Conservation (phyloP, 2,797 vertebrate genomes). For the Crax fasciolata region DNA sequence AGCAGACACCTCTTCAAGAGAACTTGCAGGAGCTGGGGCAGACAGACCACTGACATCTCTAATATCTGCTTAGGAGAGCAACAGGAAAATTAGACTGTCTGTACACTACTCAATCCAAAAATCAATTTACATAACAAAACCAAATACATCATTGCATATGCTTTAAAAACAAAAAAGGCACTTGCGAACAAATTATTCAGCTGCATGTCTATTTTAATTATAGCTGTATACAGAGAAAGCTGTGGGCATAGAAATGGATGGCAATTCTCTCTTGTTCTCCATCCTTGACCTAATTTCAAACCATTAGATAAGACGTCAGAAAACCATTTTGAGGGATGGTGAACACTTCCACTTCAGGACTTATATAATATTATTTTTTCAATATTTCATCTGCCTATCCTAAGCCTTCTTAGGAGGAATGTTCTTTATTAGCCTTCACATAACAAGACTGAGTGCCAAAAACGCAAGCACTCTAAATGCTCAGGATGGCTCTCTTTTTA, state of each 20-base stretch:
- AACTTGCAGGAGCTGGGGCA: not conserved
- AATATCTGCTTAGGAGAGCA: not conserved
- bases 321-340: slow-evolving; percentile 25
- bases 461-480: slow-evolving; percentile 20
- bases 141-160: not conserved
- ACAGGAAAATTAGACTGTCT: slow-evolving; percentile 26
- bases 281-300: slow-evolving; percentile 49
- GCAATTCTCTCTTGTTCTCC: not conserved
- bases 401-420: slow-evolving; percentile 26
- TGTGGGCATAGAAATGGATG: not conserved
- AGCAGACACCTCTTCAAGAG: not conserved
- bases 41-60: not conserved
- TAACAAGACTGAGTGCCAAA: slow-evolving; percentile 2
- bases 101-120: not conserved
- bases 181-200: not conserved
- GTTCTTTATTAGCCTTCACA: slow-evolving; percentile 42
- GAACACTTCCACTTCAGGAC: slow-evolving; percentile 24
- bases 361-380: slow-evolving; percentile 25
- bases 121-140: slow-evolving; percentile 48
- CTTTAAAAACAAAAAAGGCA: slow-evolving; percentile 20
- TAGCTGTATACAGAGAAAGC: not conserved
- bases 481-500: slow-evolving; percentile 32
- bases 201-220: slow-evolving; percentile 22
- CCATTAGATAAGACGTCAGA: slow-evolving; percentile 42
- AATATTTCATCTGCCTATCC: slow-evolving; percentile 56